Conservation (phyloP, 2,888 invertebrate genomes). For the Rosalia funebris region DNA sequence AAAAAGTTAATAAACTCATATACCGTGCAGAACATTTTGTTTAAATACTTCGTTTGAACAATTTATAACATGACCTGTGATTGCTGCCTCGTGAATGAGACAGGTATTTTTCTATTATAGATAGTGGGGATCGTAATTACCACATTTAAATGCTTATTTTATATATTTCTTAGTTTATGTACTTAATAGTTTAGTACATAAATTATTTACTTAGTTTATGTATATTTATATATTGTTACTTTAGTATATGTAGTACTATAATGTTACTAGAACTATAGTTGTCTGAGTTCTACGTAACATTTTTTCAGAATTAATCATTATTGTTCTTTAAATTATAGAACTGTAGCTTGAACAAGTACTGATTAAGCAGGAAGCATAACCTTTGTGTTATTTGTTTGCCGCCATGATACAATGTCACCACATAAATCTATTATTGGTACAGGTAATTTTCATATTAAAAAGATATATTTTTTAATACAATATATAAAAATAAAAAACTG, state of each 20-base stretch:
- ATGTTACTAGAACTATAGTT: slow-evolving; percentile 20
- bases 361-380: too few relatives aligned
- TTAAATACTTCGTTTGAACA: slow-evolving; percentile 13
- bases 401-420: slow-evolving; percentile 5
- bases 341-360: background rate
- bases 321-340: slow-evolving; percentile 33
- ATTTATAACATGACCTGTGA: slow-evolving; percentile 53
- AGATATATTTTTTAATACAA: slow-evolving; percentile 20
- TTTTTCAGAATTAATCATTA: slow-evolving; percentile 31
- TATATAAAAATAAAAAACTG: background rate
- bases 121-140: slow-evolving; percentile 37
- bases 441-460: slow-evolving; percentile 11
- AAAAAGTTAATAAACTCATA: background rate
- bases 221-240: too few relatives aligned
- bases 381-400: too few relatives aligned
- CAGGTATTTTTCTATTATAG: slow-evolving; percentile 58
- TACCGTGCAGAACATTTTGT: background rate
- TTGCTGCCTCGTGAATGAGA: slow-evolving; percentile 60
- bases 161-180: slow-evolving; percentile 34
- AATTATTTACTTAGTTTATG: slow-evolving; percentile 31
- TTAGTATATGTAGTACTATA: too few relatives aligned
- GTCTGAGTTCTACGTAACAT: slow-evolving; percentile 19
- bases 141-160: slow-evolving; percentile 42
- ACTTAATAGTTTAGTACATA: slow-evolving; percentile 38
- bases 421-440: slow-evolving; percentile 10